Base-by-base conservation (phyloP, 2,888 invertebrate genomes). In the Atethmia centrago region DNA sequence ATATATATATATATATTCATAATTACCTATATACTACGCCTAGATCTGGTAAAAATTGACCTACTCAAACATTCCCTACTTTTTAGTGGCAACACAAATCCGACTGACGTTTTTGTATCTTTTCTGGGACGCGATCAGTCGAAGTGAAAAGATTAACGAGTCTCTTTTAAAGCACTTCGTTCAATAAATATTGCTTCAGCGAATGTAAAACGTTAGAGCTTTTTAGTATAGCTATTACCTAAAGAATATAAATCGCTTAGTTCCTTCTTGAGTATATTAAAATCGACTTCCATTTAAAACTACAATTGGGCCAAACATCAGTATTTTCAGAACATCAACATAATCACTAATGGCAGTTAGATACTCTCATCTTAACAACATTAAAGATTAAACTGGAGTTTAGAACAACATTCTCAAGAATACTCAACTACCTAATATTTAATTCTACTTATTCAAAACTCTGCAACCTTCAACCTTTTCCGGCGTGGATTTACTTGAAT, bases 371-470 rank as follows among this genome's bases (percentile, higher is more conserved):
- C 61, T 58, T 74, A 84, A 81, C 71, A 82, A 84, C 65, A 75
- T 81, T 70, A 84, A 74, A 84, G 56, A 82, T 81, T 82, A 77
- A 82, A 82, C 82, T 55, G 71, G 82, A 84, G 77, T 84, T 84
- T 71, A 76, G 64, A 81, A 81, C 80, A 82, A 82, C 85, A 82
- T 82, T 77, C 77, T 84, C 82, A 66, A 82, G 82, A 77, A 82
- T 81, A 77, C 77, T 84, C 77, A 77, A 81, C 68, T 81, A 74
- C 69, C 83, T 83, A 85, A 83, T 83, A 83, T 83, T 85, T 85
- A 85, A 83, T 85, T 83, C 83, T 70, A 74, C 83, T 83, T 82
- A 83, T 74, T 82, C 80, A 62, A 85, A 83, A 83, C 74, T 83
- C 79, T 66, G 55, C 68, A 82, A 70, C 83, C 83, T 85, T 71